These are phyloP conservation scores for Herpetotheres cachinnans DNA, from an alignment of 2,113 vertebrate species.

Conservation along the genomic window DNA sequence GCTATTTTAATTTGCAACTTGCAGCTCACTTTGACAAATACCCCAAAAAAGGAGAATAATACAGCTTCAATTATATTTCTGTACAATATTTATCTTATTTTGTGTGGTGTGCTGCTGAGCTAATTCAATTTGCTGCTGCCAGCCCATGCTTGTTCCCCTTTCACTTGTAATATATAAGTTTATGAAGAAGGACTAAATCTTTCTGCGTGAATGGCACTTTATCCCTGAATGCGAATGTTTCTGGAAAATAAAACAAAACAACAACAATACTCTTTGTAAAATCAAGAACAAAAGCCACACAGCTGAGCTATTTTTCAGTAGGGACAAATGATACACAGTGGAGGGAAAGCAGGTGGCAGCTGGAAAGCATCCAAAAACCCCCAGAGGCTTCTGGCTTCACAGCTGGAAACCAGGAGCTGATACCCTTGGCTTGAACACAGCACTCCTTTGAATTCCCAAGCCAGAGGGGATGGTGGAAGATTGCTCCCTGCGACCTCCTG, in stretches of 20 bases:
- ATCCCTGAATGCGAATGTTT: background rate
- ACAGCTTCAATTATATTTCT: constrained; percentile 61
- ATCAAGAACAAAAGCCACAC: background rate
- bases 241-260: constrained; percentile 31
- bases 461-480: background rate
- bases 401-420: background rate
- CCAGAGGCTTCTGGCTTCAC: background rate
- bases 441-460: background rate
- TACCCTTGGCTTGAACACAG: accelerated
- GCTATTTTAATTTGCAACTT: constrained; percentile 60
- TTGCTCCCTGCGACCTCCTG: accelerated
- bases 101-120: constrained; percentile 35
- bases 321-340: background rate
- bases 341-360: background rate
- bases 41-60: constrained; percentile 27
- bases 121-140: constrained; percentile 69
- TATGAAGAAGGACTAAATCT: constrained; percentile 57
- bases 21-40: constrained; percentile 51
- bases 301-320: background rate
- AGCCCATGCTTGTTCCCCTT: constrained; percentile 49
- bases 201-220: constrained; percentile 11
- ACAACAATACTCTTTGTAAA: background rate
- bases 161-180: constrained; percentile 52
- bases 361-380: background rate
- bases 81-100: constrained; percentile 69